A percentile compares a stretch with the other conserved stretches of the same genome.
Conservation (phyloP, 2,888 invertebrate species). For the Halocaridina rubra region DNA sequence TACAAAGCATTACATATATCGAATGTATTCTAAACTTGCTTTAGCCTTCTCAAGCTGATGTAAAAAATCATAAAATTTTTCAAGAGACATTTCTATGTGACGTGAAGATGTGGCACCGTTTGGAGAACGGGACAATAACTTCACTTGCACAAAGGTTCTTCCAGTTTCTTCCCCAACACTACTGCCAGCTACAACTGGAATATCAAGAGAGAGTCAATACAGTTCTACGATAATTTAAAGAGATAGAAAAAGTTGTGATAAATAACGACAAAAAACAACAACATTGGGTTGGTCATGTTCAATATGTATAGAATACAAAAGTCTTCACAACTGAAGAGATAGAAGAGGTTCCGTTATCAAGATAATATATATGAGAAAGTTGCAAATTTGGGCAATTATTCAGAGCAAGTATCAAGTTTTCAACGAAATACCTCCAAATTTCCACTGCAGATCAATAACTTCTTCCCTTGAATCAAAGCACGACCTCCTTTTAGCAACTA, state of each 20-base stretch:
- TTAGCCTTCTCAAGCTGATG: constrained; percentile 46
- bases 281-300: too few relatives aligned
- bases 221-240: neutral
- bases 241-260: too few relatives aligned
- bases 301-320: too few relatives aligned
- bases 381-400: too few relatives aligned
- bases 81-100: constrained; percentile 35
- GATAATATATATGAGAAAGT: too few relatives aligned
- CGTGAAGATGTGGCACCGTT: neutral
- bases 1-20: constrained; percentile 13
- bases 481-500: neutral
- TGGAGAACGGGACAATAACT: neutral
- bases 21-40: constrained; percentile 39
- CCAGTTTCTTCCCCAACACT: constrained; percentile 31
- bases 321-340: too few relatives aligned
- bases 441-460: constrained; percentile 25
- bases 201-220: too few relatives aligned
- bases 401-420: too few relatives aligned
- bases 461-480: neutral
- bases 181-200: constrained; percentile 48
- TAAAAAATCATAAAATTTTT: constrained; percentile 40
- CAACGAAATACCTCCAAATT: constrained; percentile 28
- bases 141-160: constrained; percentile 41
- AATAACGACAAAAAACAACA: too few relatives aligned
- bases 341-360: too few relatives aligned